Conservation (phyloP, 2,888 invertebrate genomes). For the Orgyia antiqua region DNA sequence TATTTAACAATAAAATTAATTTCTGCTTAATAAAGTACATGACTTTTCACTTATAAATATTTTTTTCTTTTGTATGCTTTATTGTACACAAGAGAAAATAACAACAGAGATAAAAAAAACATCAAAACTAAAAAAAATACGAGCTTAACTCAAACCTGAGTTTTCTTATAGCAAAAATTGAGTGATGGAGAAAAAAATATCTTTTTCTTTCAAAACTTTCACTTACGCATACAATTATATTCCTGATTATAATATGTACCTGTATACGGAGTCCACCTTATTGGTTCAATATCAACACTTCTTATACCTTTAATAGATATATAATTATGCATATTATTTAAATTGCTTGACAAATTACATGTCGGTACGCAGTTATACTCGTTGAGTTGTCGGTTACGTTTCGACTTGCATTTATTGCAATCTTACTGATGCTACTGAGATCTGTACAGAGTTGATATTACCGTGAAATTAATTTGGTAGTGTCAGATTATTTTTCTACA, state of each 20-base stretch:
- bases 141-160: too few species aligned
- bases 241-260: constrained; percentile 27
- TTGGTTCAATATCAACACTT: constrained; percentile 73
- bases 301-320: constrained; percentile 71
- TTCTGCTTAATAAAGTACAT: too few species aligned
- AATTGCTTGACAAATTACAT: constrained; percentile 75
- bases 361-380: constrained; percentile 62
- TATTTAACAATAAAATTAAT: too few species aligned
- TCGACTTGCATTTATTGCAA: constrained; percentile 63
- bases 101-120: too few species aligned
- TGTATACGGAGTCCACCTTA: constrained; percentile 60
- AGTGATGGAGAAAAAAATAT: too few species aligned
- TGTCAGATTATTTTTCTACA: not conserved
- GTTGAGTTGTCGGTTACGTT: constrained; percentile 68
- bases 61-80: too few species aligned
- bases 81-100: too few species aligned
- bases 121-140: too few species aligned
- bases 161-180: too few species aligned
- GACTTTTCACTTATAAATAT: too few species aligned
- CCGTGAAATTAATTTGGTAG: constrained; percentile 3
- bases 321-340: constrained; percentile 75
- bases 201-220: constrained; percentile 38
- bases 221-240: constrained; percentile 33
- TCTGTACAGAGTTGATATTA: constrained; percentile 38
- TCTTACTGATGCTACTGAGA: constrained; percentile 37